Evolutionary conservation across 2,888 invertebrate species (phyloP).

Genomic region (Drosophila antonietae): DNA sequence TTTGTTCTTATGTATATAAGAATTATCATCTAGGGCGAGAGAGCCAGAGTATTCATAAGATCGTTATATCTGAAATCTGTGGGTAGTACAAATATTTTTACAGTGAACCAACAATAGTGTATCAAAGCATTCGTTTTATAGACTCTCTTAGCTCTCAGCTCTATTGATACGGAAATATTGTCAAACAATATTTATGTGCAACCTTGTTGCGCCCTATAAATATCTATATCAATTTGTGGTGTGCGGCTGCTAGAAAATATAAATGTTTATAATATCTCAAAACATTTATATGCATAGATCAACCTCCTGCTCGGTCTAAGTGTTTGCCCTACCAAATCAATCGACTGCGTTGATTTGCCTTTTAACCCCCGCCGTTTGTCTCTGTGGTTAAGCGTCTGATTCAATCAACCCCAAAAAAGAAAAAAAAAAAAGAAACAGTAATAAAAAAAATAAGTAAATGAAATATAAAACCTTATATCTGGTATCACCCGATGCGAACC

Average conservation of each 20-base stretch:
- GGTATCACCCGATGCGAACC: constrained; percentile 36
- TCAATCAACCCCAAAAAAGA: constrained; percentile 38
- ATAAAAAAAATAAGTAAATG: constrained; percentile 2
- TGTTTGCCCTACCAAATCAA: constrained; percentile 16
- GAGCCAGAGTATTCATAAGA: too few species aligned
- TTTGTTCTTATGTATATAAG: neutral
- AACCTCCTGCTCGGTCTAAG: neutral
- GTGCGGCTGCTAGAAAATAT: neutral
- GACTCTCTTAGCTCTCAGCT: neutral
- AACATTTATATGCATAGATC: constrained; percentile 2
- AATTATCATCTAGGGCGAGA: too few species aligned
- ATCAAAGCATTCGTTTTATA: neutral
- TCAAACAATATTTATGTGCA: constrained; percentile 1
- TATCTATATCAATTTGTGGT: constrained; percentile 27
- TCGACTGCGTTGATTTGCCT: constrained; percentile 29
- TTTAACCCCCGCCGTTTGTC: constrained; percentile 19
- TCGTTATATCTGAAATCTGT: too few species aligned
- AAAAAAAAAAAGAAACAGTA: constrained; percentile 2
- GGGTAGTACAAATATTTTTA: too few species aligned
- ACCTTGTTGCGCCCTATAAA: constrained; percentile 24
- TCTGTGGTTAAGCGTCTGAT: constrained; percentile 41
- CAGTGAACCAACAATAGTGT: neutral
- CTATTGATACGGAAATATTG: constrained; percentile 39
- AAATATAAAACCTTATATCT: constrained; percentile 29
- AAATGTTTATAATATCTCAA: constrained; percentile 1